Percentiles rank a stretch among this genome's conserved stretches.
These are phyloP conservation scores for Drosophila kikkawai DNA, from an alignment of 1,140 invertebrate species.

Conservation along the genomic window DNA sequence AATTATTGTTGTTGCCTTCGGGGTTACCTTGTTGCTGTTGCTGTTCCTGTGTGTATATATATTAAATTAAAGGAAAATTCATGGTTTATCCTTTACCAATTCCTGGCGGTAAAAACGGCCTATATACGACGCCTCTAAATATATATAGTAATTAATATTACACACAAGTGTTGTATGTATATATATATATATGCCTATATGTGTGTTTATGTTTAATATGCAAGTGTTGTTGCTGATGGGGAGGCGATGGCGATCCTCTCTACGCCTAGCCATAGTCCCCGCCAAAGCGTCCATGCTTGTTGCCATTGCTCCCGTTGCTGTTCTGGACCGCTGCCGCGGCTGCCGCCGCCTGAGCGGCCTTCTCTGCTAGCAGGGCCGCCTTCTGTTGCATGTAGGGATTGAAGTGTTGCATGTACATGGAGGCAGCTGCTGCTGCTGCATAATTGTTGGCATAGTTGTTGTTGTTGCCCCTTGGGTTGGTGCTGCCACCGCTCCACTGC, in stretches of 20 bases:
- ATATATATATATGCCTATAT: constrained; percentile 37
- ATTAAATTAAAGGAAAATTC: constrained; percentile 64
- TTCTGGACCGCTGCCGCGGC: constrained; percentile 46
- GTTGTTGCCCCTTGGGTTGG: constrained; percentile 42
- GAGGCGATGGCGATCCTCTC: neutral
- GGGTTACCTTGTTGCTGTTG: constrained; percentile 78
- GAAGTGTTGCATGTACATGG: constrained; percentile 80
- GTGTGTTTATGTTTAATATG: constrained; percentile 64
- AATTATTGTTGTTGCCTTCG: constrained; percentile 79
- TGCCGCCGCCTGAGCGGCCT: constrained; percentile 64
- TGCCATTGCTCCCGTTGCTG: constrained; percentile 33
- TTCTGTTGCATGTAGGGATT: constrained; percentile 79
- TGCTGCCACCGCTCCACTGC: constrained; percentile 35
- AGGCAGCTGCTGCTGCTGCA: constrained; percentile 69
- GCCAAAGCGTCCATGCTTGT: constrained; percentile 69
- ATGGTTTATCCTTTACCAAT: constrained; percentile 66
- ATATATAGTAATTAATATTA: constrained; percentile 50
- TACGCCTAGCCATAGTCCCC: constrained; percentile 66
- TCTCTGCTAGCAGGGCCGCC: constrained; percentile 68
- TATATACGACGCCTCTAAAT: constrained; percentile 64
- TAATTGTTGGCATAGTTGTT: constrained; percentile 71
- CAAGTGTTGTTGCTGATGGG: constrained; percentile 42
- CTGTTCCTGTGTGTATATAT: constrained; percentile 50
- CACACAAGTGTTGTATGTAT: constrained; percentile 17
- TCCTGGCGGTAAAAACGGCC: constrained; percentile 74